Conservation (phyloP, 2,113 vertebrate genomes). For the Procapra przewalskii region DNA sequence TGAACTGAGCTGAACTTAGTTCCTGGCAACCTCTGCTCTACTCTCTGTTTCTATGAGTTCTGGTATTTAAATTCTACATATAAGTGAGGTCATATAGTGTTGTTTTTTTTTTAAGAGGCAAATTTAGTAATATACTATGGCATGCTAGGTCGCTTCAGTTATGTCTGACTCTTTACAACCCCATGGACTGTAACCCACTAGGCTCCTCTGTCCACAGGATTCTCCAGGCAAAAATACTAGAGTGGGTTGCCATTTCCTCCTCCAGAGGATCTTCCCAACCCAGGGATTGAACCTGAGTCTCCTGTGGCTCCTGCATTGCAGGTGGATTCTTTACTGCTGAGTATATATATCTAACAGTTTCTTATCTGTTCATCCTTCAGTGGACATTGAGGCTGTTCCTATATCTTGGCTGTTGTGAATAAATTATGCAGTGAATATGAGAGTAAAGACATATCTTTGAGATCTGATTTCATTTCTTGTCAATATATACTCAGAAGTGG, state of each 20-base stretch:
- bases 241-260: not conserved
- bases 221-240: not conserved
- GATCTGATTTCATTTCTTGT: not conserved
- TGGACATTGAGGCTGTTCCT: not conserved
- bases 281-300: not conserved
- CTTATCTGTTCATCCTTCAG: not conserved
- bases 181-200: not conserved
- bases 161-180: not conserved
- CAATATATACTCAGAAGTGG: not conserved
- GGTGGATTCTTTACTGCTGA: not conserved
- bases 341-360: not conserved
- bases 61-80: not conserved
- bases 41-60: not conserved
- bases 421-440: not conserved
- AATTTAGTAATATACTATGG: not conserved
- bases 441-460: not conserved
- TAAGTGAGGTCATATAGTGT: not conserved
- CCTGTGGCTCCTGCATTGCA: not conserved
- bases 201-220: not conserved
- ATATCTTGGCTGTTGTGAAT: not conserved
- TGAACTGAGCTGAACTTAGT: no score
- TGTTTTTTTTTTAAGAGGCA: not conserved
- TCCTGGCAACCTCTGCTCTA: no score
- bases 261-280: not conserved
- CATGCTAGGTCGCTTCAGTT: not conserved